Evolutionary conservation across 2,113 vertebrate species (phyloP).

Genomic region (Felis chaus): DNA sequence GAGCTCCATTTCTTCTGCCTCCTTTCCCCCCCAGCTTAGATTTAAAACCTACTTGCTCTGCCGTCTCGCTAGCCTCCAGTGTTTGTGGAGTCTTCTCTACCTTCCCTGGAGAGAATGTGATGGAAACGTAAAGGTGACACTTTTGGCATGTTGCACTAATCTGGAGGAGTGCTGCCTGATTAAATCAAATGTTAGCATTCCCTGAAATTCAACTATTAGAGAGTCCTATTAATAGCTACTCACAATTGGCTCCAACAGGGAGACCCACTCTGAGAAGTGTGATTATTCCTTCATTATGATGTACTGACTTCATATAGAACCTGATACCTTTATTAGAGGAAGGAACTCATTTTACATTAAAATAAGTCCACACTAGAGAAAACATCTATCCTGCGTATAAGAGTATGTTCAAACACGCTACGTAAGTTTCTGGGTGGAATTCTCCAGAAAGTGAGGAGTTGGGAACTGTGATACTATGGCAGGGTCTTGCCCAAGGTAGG

Average conservation of each 20-base stretch:
- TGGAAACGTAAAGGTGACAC: neutral
- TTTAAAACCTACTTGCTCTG: neutral
- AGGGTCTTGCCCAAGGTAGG: neutral
- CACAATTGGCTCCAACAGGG: neutral
- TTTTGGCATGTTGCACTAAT: neutral
- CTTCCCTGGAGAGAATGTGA: neutral
- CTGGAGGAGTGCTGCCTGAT: neutral
- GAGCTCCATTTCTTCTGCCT: neutral
- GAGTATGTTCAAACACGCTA: neutral
- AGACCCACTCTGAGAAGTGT: neutral
- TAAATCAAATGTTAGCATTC: neutral
- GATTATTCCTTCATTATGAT: neutral
- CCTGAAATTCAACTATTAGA: neutral
- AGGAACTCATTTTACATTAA: constrained; percentile 6
- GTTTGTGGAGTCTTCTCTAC: neutral
- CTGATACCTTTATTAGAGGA: neutral
- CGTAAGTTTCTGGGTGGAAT: neutral
- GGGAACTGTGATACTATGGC: neutral
- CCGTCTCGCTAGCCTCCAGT: neutral
- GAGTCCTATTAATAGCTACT: neutral
- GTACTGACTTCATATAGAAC: neutral
- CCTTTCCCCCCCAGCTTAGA: neutral
- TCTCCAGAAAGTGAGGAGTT: neutral
- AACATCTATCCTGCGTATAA: neutral
- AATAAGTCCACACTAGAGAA: neutral